Percentiles rank a stretch among this genome's conserved stretches.
Conservation (phyloP, 2,797 vertebrate species). For the Gymnoscopelus microlampas region DNA sequence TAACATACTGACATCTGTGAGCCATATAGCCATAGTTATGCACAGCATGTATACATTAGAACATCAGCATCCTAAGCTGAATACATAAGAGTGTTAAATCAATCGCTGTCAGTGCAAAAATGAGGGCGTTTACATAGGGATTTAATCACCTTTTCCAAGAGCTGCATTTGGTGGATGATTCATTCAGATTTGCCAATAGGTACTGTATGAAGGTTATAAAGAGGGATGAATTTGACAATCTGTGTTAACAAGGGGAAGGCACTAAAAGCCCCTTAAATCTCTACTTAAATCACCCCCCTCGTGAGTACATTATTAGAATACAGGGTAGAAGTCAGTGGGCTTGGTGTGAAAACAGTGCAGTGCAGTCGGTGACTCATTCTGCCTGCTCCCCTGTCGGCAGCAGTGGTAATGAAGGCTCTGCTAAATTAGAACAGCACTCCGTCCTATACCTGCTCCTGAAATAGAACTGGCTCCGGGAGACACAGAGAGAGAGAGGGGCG, state of each 20-base stretch:
- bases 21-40: too few species aligned
- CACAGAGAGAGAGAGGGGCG: not conserved
- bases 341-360: slow-evolving; percentile 32
- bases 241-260: not conserved
- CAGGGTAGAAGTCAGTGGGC: slow-evolving; percentile 22
- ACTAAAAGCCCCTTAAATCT: not conserved
- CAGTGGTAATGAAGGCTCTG: slow-evolving; percentile 47
- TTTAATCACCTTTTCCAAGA: too few species aligned
- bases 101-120: too few species aligned
- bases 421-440: slow-evolving; percentile 63
- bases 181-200: too few species aligned
- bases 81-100: too few species aligned
- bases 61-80: too few species aligned
- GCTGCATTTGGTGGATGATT: too few species aligned
- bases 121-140: too few species aligned
- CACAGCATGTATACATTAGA: too few species aligned
- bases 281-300: slow-evolving; percentile 1
- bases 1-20: too few species aligned
- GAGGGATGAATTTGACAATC: not conserved
- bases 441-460: slow-evolving; percentile 49
- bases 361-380: slow-evolving; percentile 65
- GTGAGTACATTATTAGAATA: not conserved
- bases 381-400: slow-evolving; percentile 34
- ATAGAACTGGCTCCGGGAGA: slow-evolving; percentile 45
- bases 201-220: not conserved